Percentiles rank a stretch among this genome's conserved stretches.
These are phyloP conservation scores for Harpegnathos saltator DNA, from an alignment of 1,140 invertebrate genomes.

Conservation along the genomic window DNA sequence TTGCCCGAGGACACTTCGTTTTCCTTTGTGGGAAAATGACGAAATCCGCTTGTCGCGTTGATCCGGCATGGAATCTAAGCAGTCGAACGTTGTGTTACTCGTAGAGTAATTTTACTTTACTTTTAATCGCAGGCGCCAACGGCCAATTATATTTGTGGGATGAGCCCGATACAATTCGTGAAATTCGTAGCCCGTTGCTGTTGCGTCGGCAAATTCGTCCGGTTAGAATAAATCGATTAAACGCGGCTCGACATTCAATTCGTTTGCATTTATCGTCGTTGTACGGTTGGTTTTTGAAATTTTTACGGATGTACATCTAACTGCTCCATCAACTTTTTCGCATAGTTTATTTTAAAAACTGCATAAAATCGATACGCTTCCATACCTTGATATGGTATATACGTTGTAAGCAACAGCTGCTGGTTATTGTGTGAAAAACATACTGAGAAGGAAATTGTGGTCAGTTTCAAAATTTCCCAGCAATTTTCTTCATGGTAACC, in stretches of 20 bases:
- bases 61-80: background rate
- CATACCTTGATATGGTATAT: too few species aligned
- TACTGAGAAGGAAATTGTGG: background rate
- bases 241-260: background rate
- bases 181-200: too few species aligned
- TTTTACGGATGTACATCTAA: too few species aligned
- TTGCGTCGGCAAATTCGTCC: background rate
- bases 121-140: background rate
- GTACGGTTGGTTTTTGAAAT: too few species aligned
- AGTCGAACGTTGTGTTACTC: background rate
- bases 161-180: too few species aligned
- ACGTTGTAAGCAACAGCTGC: too few species aligned
- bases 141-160: too few species aligned
- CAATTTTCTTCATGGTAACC: background rate
- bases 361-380: too few species aligned
- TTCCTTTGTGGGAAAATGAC: conserved; percentile 7
- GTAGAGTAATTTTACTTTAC: background rate
- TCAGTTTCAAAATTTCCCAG: background rate
- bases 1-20: background rate
- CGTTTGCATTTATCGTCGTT: background rate
- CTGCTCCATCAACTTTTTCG: too few species aligned
- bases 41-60: background rate
- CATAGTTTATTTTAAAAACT: too few species aligned
- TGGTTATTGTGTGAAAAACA: background rate
- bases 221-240: background rate